Evolutionary conservation across 2,797 vertebrate genomes (phyloP), one percentile per base, ranked within the genome.

Genomic region (Neopelma chrysocephalum): DNA sequence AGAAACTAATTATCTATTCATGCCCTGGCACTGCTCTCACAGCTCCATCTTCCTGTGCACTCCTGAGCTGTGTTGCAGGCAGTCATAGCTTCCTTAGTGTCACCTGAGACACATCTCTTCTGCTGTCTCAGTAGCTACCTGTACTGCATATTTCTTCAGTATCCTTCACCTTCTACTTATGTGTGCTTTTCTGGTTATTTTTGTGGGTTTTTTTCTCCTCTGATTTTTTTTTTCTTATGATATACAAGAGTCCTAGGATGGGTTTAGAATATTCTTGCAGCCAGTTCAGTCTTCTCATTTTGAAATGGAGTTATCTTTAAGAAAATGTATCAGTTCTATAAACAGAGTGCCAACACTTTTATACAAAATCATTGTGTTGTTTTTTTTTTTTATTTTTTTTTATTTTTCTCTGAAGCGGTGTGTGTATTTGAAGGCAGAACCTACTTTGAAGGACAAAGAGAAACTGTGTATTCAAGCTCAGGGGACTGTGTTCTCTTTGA

Each of bases 401-500:
- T n/a, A 6, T 47, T 65, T 91, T 70, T 65, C 91, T 73, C 73
- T 90, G 91, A 96, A 99, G 99, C 98, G 38, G 98, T 98, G 94
- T 99, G 99, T 88, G 64, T 98, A 68, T 99, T 99, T 96, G 98
- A 98, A 94, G 98, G 98, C 85, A 98, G 98, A 97, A 98, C 98
- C 91, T 97, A 99, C 97, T 98, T 99, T 96, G 99, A 99, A 94
- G 98, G 98, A 89, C 98, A 99, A 96, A 98, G 98, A 97, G 98
- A 97, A 96, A 98, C 99, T 2, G 98, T 99, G 71, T 98, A 98
- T 70, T 99, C 99, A 89, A 98, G 98, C 72, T 98, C 98, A 96
- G 98, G 98, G 94, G 98, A 98, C 66, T 99, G 99, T 93, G 97
- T 98, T 97, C 98, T 99, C 43, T 99, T 99, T 97, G 98, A 99